Percentiles rank a stretch among this genome's conserved stretches.
Conservation (phyloP, 2,888 invertebrate species). For the Microchrysa polita region DNA sequence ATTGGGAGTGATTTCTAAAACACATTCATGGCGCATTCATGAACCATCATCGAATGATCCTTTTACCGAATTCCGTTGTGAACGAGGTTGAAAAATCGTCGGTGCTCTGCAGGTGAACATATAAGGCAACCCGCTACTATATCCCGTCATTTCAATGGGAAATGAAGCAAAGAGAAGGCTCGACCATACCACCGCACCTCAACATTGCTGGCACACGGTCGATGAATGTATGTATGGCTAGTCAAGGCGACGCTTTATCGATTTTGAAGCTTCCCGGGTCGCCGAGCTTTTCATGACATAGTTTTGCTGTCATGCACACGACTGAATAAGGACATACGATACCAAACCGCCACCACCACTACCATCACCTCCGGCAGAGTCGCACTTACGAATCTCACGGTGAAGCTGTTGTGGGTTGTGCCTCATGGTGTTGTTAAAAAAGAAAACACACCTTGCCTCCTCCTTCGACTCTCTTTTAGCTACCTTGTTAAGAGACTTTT, state of each 20-base stretch:
- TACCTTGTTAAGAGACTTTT: too few relatives aligned
- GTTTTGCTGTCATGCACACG: constrained; percentile 19
- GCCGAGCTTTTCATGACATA: constrained; percentile 41
- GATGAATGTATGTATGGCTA: neutral
- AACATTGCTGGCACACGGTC: neutral
- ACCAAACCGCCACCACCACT: neutral
- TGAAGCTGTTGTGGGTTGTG: too few relatives aligned
- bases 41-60: neutral
- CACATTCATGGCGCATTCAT: neutral
- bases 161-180: too few relatives aligned
- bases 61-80: neutral
- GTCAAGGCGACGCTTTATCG: constrained; percentile 45
- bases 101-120: neutral
- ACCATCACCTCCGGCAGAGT: neutral
- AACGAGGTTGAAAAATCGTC: neutral
- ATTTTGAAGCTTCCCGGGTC: constrained; percentile 33
- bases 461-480: too few relatives aligned
- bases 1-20: neutral
- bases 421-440: too few relatives aligned
- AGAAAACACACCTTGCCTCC: too few relatives aligned
- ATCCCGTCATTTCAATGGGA: neutral
- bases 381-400: too few relatives aligned
- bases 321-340: neutral
- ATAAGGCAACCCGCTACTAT: neutral
- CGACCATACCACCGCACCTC: too few relatives aligned